phyloP scores from a whole-genome alignment of 2,113 vertebrate species.

The Brachypodius melanocephalos region DNA sequence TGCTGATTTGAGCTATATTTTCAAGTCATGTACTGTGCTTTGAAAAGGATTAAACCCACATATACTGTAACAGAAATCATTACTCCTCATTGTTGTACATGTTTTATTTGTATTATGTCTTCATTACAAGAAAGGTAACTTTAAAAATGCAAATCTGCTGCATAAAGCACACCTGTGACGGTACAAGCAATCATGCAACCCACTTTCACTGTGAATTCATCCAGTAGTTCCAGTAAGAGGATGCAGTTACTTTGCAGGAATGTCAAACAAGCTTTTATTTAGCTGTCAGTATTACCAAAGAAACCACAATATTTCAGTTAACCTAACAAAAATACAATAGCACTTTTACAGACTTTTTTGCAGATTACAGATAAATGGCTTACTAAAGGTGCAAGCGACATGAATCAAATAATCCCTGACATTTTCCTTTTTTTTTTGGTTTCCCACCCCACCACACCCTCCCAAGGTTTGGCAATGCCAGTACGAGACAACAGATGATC shows the following conservation, averaged over 20 bases:
- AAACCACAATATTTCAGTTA: constrained; percentile 30
- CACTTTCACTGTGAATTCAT: not conserved
- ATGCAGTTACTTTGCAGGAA: constrained; percentile 32
- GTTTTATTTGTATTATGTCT: constrained; percentile 74
- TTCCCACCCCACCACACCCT: not conserved
- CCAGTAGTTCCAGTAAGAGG: constrained; percentile 17
- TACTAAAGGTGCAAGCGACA: not conserved
- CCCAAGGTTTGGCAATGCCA: not conserved
- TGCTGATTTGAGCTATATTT: constrained; percentile 28
- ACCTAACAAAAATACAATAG: not conserved
- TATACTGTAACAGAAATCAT: constrained; percentile 45
- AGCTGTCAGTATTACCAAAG: constrained; percentile 31
- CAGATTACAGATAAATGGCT: not conserved
- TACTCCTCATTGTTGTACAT: constrained; percentile 60
- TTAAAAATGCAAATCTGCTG: constrained; percentile 73
- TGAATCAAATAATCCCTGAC: not conserved
- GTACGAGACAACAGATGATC: not conserved
- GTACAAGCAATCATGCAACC: constrained; percentile 72
- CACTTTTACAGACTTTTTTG: constrained; percentile 6
- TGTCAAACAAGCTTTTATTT: constrained; percentile 45
- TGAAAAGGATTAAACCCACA: constrained; percentile 68
- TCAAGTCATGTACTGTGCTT: constrained; percentile 33
- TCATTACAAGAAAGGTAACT: constrained; percentile 67
- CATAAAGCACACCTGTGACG: constrained; percentile 60
- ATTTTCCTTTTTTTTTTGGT: not conserved